Conservation (phyloP, 2,113 vertebrate genomes). For the Rhineura floridana region DNA sequence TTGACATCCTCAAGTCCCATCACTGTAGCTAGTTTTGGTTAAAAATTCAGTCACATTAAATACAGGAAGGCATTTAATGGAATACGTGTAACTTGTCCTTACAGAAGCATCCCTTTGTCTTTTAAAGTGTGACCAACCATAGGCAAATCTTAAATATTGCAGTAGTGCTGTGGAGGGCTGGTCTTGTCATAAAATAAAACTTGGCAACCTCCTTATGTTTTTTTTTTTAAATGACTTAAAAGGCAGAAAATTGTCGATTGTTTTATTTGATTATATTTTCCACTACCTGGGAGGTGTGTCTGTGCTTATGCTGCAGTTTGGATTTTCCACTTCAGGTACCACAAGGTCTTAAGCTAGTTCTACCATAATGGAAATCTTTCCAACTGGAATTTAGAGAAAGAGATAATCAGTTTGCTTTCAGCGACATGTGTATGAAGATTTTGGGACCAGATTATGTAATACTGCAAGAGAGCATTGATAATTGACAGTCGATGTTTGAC, state of each 20-base stretch:
- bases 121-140: not conserved
- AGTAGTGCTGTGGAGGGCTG: not conserved
- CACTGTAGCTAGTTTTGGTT: not conserved
- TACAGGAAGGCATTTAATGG: not conserved
- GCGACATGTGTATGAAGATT: slow-evolving; percentile 31
- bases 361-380: slow-evolving; percentile 20
- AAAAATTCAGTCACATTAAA: not conserved
- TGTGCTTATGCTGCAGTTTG: not conserved
- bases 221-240: not conserved
- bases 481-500: not conserved
- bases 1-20: not conserved
- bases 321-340: slow-evolving; percentile 5
- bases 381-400: slow-evolving; percentile 27
- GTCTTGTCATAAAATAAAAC: not conserved
- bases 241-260: not conserved
- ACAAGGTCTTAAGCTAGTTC: not conserved
- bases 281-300: not conserved
- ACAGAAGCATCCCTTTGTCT: not conserved
- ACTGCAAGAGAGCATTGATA: not conserved
- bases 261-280: not conserved
- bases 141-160: not conserved
- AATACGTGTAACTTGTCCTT: not conserved
- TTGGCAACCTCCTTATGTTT: not conserved
- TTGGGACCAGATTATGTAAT: not conserved
- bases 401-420: slow-evolving; percentile 47